Conservation (phyloP, 2,113 vertebrate genomes). For the Laticauda laticaudata region DNA sequence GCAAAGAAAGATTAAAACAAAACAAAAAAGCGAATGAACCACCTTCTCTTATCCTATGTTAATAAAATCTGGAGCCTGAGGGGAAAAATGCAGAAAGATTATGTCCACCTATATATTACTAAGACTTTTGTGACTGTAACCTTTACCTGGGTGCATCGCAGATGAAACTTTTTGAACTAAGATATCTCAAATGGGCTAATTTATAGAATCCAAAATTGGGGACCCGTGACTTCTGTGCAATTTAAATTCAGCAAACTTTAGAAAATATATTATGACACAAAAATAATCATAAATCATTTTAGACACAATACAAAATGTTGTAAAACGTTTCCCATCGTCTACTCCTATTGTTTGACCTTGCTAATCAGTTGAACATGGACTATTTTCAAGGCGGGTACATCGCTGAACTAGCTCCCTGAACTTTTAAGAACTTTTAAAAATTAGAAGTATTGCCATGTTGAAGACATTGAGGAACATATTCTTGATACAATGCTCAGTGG, state of each 20-base stretch:
- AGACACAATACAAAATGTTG: not conserved
- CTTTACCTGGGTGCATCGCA: not conserved
- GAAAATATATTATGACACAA: not conserved
- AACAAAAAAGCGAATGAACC: not conserved
- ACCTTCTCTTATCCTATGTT: not conserved
- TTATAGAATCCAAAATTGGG: not conserved
- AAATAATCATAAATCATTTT: not conserved
- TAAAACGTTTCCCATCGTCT: not conserved
- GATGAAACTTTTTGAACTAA: not conserved
- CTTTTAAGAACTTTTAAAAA: not conserved
- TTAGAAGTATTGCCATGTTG: not conserved
- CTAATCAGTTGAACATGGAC: not conserved
- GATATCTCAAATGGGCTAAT: not conserved
- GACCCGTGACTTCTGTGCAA: not conserved
- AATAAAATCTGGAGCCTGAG: not conserved
- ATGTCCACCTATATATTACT: not conserved
- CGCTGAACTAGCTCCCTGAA: not conserved
- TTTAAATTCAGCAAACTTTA: not conserved
- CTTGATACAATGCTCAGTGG: not conserved
- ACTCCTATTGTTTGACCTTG: not conserved
- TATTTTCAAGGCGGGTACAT: not conserved
- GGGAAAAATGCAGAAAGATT: not conserved
- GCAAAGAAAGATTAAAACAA: not conserved
- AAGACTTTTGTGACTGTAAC: not conserved
- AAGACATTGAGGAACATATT: not conserved